Base-by-base conservation (phyloP, 2,113 vertebrate species). In the Pica pica region DNA sequence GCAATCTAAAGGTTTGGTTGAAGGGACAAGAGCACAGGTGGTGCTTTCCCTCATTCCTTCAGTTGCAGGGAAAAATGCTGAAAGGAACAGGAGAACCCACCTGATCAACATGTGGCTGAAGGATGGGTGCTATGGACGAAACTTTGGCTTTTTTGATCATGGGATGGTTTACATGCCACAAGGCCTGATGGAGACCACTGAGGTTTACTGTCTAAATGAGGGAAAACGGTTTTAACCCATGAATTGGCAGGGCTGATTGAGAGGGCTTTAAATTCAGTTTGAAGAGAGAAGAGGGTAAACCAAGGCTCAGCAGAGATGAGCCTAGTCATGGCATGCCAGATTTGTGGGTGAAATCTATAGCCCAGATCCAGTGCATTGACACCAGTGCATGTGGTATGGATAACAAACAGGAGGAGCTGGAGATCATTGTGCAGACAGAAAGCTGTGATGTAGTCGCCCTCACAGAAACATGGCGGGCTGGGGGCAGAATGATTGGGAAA, bases 171-270 rank as follows among this genome's bases (percentile, higher is more conserved):
- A n/a, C 19, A 20, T 5, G 4, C 4, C 21, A 28, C 28, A 69
- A 55, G 24, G 41, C n/a, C 37, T n/a, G 23, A 39, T 53, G 23
- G 16, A 61, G 12, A 39, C 6, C 44, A 15, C 21, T 56, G 75
- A 14, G 6, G 6, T 31, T 71, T 17, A 18, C 30, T 55, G 7
- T 35, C 35, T 80, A 42, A 80, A 63, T 47, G 4, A 7, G 21
- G 7, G 11, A 10, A 42, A 57, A 57, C 8, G 9, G 27, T 27
- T 64, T 63, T 55, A 33, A 23, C 6, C 13, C 5, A 2, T 41
- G 26, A 63, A 30, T 63, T 0, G 0, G 6, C 11, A 35, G 30
- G 14, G 8, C 26, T 80, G 42, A 4, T 42, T 49, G 26, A 57
- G 14, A 15, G 4, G 15, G 8, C 26, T 88, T 49, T 31, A 50